Evolutionary conservation across 2,113 vertebrate species (phyloP).

Genomic region (Cyprinus carpio): DNA sequence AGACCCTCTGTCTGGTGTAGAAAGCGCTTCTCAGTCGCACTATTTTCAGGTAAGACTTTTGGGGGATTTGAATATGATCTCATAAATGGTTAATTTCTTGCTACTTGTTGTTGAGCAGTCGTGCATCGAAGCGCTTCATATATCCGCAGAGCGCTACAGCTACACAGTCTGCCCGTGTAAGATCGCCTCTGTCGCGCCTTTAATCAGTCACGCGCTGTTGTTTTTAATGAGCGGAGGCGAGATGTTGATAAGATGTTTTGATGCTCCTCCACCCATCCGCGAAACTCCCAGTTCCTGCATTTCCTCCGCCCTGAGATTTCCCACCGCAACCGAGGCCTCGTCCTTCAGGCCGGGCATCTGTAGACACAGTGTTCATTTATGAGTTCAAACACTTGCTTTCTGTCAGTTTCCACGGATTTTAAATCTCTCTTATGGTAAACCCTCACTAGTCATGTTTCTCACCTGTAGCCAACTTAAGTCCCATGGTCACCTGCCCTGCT

Average conservation of each 20-base stretch:
- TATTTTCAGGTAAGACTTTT: constrained; percentile 77
- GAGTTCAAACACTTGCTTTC: background rate
- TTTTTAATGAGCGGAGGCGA: constrained; percentile 20
- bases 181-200: constrained; percentile 5
- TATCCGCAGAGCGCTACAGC: constrained; percentile 58
- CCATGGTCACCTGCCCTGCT: background rate
- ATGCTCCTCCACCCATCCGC: background rate
- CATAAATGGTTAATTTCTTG: constrained; percentile 47
- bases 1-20: constrained; percentile 76
- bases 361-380: background rate
- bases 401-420: background rate
- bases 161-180: constrained; percentile 16
- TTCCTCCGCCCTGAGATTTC: constrained; percentile 44
- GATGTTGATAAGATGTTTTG: constrained; percentile 26
- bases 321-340: constrained; percentile 51
- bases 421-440: background rate
- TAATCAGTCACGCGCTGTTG: constrained; percentile 11
- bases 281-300: constrained; percentile 23
- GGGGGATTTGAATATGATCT: constrained; percentile 13
- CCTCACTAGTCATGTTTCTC: background rate
- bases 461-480: constrained; percentile 12
- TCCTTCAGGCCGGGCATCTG: constrained; percentile 3
- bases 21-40: constrained; percentile 76
- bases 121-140: constrained; percentile 55
- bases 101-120: constrained; percentile 70